Base-by-base conservation (phyloP, 2,797 vertebrate species). In the Siniperca undulata region DNA sequence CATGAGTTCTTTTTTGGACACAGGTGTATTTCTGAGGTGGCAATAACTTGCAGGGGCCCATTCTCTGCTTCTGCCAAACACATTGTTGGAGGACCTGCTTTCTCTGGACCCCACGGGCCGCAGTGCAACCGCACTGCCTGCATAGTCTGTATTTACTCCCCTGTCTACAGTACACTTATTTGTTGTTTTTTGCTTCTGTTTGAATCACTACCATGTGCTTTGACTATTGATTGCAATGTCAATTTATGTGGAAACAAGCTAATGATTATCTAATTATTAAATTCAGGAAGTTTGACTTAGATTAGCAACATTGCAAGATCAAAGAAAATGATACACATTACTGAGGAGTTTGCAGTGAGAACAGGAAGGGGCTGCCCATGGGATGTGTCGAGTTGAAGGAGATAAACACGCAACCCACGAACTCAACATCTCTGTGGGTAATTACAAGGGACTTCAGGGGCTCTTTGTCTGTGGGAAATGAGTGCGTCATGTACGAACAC, bases 371-470 rank as follows among this genome's bases (percentile, higher is more conserved):
- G 52, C 58, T 38, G 27, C 93, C 87, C 70, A 58, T 82, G 90
- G 87, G 90, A 90, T 27, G 75, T 76, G 86, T 85, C 10, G 48
- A 87, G 80, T 42, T 58, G 82, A 86, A 84, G 81, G 50, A 85
- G 88, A 89, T 90, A 91, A 91, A 88, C 77, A 88, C 1, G 48
- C 67, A 81, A 81, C 77, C 78, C 77, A 68, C 74, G 17, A 90
- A 81, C 82, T 82, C 75, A 56, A 84, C 84, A 70, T 89, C 86
- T 89, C 85, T 65, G 36, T 77, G 75, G 81, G 86, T 91, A 93
- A 91, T 92, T 91, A 89, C 44, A 70, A 81, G 76, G 70, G 80
- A 92, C 88, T 85, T 91, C 66, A 42, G 91, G 88, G 87, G 38
- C 80, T 89, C 79, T 85, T 91, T 91, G 85, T 90, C 83, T 88